Conservation (phyloP, 35 echinoderm and acorn worm species). For the Eucidaris tribuloides region DNA sequence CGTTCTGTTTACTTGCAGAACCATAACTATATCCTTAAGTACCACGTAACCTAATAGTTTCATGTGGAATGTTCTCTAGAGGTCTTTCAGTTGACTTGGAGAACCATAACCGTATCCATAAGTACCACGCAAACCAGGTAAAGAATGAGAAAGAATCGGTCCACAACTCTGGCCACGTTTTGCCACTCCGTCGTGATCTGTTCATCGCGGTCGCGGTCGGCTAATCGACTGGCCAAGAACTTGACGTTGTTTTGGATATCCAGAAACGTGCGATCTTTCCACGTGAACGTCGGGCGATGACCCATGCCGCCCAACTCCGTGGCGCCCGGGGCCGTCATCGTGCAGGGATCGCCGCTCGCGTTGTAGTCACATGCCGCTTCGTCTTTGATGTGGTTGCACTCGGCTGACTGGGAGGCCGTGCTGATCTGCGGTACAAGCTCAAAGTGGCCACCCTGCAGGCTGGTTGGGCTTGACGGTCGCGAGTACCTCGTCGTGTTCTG, state of each 20-base stretch:
- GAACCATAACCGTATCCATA: constrained; percentile 81
- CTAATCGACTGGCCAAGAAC: constrained; percentile 59
- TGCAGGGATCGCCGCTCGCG: background rate
- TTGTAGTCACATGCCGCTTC: constrained; percentile 19
- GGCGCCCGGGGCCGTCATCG: background rate
- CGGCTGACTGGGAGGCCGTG: background rate
- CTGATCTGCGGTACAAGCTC: constrained; percentile 57
- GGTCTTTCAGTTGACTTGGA: constrained; percentile 19
- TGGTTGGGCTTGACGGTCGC: background rate
- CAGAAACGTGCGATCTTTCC: constrained; percentile 28
- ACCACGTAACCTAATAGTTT: too few species aligned
- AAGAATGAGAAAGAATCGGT: constrained; percentile 89
- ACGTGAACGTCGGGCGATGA: background rate
- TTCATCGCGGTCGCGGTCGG: constrained; percentile 69
- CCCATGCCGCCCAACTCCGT: constrained; percentile 24
- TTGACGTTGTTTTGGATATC: constrained; percentile 65
- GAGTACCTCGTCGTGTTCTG: background rate
- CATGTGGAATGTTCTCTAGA: too few species aligned
- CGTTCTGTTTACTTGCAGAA: too few species aligned
- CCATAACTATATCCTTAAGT: too few species aligned
- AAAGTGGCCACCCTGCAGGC: constrained; percentile 49
- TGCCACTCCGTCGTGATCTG: constrained; percentile 86
- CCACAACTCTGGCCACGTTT: constrained; percentile 83
- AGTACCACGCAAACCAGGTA: constrained; percentile 86
- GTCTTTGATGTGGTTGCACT: constrained; percentile 40